Evolutionary conservation across 2,113 vertebrate genomes (phyloP), one percentile per base, ranked within the genome.

Genomic region (Lathamus discolor): DNA sequence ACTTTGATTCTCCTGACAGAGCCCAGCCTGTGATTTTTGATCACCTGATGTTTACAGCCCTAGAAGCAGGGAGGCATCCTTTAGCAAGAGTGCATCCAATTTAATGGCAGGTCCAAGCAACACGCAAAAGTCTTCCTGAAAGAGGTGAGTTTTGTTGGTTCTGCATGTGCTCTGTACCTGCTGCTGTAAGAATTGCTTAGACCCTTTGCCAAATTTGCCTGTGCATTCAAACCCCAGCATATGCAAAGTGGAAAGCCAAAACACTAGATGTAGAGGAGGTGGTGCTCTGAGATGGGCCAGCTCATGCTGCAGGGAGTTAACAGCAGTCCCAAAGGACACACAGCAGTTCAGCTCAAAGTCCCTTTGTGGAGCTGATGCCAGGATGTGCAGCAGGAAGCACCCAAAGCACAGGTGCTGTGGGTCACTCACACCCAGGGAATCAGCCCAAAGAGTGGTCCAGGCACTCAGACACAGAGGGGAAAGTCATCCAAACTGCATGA

Each of bases 201-300:
- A 27, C 48, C 3, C 9, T 15, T 51, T 43, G 16, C 20, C 44
- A n/a, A 5, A 14, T 41, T 92, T 10, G 41, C n/a, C n/a, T 39
- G 14, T 35, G 24, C 5, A 0, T 48, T 63, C 31, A 57, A 66
- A 49, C 13, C 18, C 15, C 69, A 49, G 25, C 0, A 0, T 7
- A 33, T 18, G 17, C 19, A 8, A 55, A 72, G 57, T 1, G 5
- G 48, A 46, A 80, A 69, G 64, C 24, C 12, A 5, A 46, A 68
- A 69, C 23, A 18, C 35, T 4, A 54, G 24, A 48, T 44, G 3
- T 6, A 27, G 55, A 44, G 29, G 20, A 70, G 23, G 16, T 29
- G 41, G 15, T 54, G n/a, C 6, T 73, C 44, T 69, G 63, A 18
- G 67, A 73, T 37, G 27, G 52, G 22, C 4, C 67, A 83, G 24